phyloP scores from a whole-genome alignment of 2,888 invertebrate genomes.

The Pheosia gnoma region DNA sequence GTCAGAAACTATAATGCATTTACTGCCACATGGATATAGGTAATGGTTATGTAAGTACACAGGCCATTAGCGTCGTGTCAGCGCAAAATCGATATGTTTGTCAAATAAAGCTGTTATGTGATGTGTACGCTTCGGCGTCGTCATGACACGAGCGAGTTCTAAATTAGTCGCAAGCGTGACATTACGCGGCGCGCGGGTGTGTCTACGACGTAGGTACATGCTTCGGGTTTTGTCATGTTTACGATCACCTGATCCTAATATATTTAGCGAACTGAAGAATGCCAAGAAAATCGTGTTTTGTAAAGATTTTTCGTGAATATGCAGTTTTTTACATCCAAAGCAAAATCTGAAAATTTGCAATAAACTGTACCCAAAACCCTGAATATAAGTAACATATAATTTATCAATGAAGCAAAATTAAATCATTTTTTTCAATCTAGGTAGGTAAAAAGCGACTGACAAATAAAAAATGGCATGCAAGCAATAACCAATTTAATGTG shows the following conservation, averaged over 20 bases:
- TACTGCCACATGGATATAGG: not conserved
- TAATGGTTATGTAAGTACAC: conserved; percentile 18
- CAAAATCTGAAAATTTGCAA: too few species aligned
- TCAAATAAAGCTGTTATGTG: conserved; percentile 31
- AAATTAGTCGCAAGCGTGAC: conserved; percentile 49
- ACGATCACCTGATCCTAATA: conserved; percentile 59
- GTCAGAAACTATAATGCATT: conserved; percentile 6
- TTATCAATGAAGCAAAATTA: not conserved
- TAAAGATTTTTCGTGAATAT: conserved; percentile 7
- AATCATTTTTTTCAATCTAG: not conserved
- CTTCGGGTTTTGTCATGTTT: conserved; percentile 33
- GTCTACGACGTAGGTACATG: conserved; percentile 59
- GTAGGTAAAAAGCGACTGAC: conserved; percentile 13
- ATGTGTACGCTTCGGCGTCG: conserved; percentile 23
- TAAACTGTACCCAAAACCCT: too few species aligned
- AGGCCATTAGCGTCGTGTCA: conserved; percentile 31
- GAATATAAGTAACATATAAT: too few species aligned
- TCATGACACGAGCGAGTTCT: conserved; percentile 53
- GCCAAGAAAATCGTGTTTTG: conserved; percentile 18
- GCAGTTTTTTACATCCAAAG: too few species aligned
- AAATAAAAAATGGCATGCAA: conserved; percentile 10
- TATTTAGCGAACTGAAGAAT: conserved; percentile 43
- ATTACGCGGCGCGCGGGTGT: conserved; percentile 71
- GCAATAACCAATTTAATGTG: not conserved
- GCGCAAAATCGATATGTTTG: conserved; percentile 32